Evolutionary conservation across 2,888 invertebrate species (phyloP).

Genomic region (Steinernema hermaphroditum): DNA sequence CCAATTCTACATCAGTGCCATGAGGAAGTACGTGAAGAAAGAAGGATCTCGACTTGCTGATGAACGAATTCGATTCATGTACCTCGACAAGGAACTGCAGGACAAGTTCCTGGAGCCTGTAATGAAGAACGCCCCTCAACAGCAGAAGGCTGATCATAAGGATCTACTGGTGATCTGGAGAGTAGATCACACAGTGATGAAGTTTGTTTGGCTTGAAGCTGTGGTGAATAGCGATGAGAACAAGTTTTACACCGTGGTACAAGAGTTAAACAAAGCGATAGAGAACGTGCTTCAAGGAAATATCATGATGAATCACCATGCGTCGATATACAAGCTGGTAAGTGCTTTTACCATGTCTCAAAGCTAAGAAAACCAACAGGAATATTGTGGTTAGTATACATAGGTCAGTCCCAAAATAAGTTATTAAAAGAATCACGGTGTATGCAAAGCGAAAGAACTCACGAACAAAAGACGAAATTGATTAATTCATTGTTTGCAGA

Average conservation of each 20-base stretch:
- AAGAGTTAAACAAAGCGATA: conserved; percentile 21
- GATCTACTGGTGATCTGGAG: conserved; percentile 63
- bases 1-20: conserved; percentile 46
- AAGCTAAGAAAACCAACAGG: too few species aligned
- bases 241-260: not conserved
- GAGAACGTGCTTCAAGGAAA: conserved; percentile 33
- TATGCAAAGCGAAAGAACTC: too few species aligned
- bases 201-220: conserved; percentile 56
- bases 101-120: conserved; percentile 57
- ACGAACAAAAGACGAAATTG: too few species aligned
- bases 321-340: conserved; percentile 31
- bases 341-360: not conserved
- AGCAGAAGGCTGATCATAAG: conserved; percentile 31
- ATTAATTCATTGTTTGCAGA: conserved; percentile 39
- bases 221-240: conserved; percentile 26
- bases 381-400: too few species aligned
- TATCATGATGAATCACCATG: conserved; percentile 24
- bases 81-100: conserved; percentile 55
- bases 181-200: conserved; percentile 54
- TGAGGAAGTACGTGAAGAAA: conserved; percentile 47
- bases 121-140: conserved; percentile 37
- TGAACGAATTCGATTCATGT: conserved; percentile 44
- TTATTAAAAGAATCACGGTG: too few species aligned
- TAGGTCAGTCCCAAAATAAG: too few species aligned
- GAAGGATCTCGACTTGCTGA: conserved; percentile 35